Base-by-base conservation (phyloP, 2,888 invertebrate species). In the Halocaridina rubra region DNA sequence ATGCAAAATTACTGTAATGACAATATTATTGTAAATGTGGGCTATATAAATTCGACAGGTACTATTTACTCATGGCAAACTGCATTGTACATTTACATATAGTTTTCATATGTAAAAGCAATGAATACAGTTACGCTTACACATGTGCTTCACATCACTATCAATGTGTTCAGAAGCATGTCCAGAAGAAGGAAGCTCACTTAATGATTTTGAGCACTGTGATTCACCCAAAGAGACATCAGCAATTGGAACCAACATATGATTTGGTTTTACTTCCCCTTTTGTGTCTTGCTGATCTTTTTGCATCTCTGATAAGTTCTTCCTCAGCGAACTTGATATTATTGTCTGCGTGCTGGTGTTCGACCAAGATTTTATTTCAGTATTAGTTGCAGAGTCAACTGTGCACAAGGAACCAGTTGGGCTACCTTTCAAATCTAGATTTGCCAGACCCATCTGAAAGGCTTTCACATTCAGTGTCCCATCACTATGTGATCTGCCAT, bases 41-140 rank as follows among this genome's bases (percentile, higher is more conserved):
- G n/a, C n/a, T n/a, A n/a, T n/a, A n/a, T n/a, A n/a, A n/a, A 10
- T 53, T 53, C 10, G 0, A 53, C 53, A 53, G 53, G 53, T 53
- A 53, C 53, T 53, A 19, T 53, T n/a, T 53, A n/a, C 19, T 53
- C 19, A 53, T 13, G 19, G 59, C 22, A 22, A 22, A 22, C 59
- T n/a, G 19, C 19, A 7, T 22, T 22, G 22, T 59, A 22, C 22
- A 22, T 59, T 19, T 59, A 22, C 22, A 22, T 22, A 22, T 22
- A 59, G 22, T n/a, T 30, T 46, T 84, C 77, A 84, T 27, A 84
- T 84, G 71, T 84, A 84, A 72, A 84, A 84, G 10, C 82, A 84
- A 61, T 84, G 77, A 29, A 78, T 71, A 32, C 78, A 71, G 32
- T 84, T 78, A 39, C 78, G 82, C 22, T 84, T 72, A 72, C 82